Evolutionary conservation across 2,888 invertebrate genomes (phyloP), one percentile per base, ranked within the genome.

Genomic region (Eremobia ochroleuca): DNA sequence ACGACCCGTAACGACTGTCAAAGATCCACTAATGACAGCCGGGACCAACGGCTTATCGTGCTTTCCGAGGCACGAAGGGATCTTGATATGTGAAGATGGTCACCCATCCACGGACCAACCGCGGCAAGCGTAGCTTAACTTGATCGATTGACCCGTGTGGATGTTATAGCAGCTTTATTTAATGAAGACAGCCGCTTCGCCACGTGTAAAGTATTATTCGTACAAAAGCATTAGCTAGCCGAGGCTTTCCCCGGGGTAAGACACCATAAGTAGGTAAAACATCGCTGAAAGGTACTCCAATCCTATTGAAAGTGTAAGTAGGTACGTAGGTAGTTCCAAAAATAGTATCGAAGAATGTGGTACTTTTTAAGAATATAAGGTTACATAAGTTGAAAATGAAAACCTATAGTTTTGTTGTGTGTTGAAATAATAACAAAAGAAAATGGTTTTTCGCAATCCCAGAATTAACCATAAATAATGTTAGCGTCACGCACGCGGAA

Each of bases 401-500:
- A 61, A 46, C 59, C 11, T 34, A 59, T 62, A 72, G 31, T 71
- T 69, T 46, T 72, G 58, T 81, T 70, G 72, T 76, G 55, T 58
- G 59, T 62, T 73, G 49, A 58, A 76, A 67, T 79, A 81, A 71
- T 80, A 75, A 75, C 70, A 88, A 81, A 77, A 70, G 66, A 86
- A 85, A 85, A 67, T 87, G 87, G 81, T 87, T 87, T 86, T 86
- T 84, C 70, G 80, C 75, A 64, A 83, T 76, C 75, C 66, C 77
- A 70, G 80, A 77, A 81, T 77, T 81, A 86, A 80, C 79, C 72
- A 87, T 89, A 88, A 87, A 89, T 85, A 88, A 86, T 79, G 73
- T 77, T 85, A 78, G 76, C 77, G 87, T 88, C 89, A 91, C 90
- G 87, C 87, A 85, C 68, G 79, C 78, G 71, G 78, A 67, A 73